Percentiles rank a stretch among this genome's conserved stretches.
Conservation (phyloP, 1,140 invertebrate species). For the Tetranychus cinnabarinus region DNA sequence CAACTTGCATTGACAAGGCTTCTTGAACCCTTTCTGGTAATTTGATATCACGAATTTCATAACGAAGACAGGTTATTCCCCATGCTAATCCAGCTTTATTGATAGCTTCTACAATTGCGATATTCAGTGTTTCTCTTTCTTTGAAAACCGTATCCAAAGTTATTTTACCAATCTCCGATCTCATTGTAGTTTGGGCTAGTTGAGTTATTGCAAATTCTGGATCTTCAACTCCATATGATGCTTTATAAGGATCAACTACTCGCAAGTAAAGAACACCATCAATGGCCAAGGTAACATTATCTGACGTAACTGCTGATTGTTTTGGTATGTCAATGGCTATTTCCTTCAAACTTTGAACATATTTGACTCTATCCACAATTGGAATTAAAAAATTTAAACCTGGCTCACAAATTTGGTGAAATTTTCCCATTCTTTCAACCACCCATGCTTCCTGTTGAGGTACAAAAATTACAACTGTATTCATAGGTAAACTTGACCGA, state of each 20-base stretch:
- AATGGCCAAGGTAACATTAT: slow-evolving; percentile 87
- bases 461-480: slow-evolving; percentile 88
- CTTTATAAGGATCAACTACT: slow-evolving; percentile 77
- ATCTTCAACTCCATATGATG: slow-evolving; percentile 97
- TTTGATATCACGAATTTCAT: slow-evolving; percentile 95
- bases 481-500: slow-evolving; percentile 34
- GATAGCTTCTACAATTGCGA: slow-evolving; percentile 80
- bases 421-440: slow-evolving; percentile 95
- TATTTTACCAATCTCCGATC: slow-evolving; percentile 92
- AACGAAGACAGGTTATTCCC: slow-evolving; percentile 89
- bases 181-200: slow-evolving; percentile 96
- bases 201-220: slow-evolving; percentile 98
- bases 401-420: slow-evolving; percentile 42
- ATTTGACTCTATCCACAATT: slow-evolving; percentile 75
- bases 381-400: slow-evolving; percentile 84
- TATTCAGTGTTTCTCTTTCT: slow-evolving; percentile 83
- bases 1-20: slow-evolving; percentile 99
- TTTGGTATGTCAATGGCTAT: slow-evolving; percentile 97
- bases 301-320: slow-evolving; percentile 84
- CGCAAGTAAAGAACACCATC: slow-evolving; percentile 91
- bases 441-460: slow-evolving; percentile 95
- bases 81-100: slow-evolving; percentile 94
- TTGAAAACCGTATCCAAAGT: slow-evolving; percentile 88
- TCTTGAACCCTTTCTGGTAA: slow-evolving; percentile 78
- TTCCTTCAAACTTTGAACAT: slow-evolving; percentile 97